Evolutionary conservation across 2,113 vertebrate species (phyloP), one percentile per base, ranked within the genome.

Genomic region (Sylvia atricapilla): DNA sequence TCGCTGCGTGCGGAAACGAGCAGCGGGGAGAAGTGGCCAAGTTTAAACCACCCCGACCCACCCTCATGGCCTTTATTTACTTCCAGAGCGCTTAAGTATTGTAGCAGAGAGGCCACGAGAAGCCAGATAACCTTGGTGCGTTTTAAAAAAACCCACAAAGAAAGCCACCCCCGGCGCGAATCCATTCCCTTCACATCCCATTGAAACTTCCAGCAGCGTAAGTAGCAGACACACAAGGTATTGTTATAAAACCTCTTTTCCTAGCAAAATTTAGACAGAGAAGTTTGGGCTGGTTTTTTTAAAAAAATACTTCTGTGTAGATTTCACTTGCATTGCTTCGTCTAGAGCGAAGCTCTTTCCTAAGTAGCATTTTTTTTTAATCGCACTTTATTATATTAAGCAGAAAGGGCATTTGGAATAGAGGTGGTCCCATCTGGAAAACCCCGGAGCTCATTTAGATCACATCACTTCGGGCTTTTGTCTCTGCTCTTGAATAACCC

Each of bases 381-480:
- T 41, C 28, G 10, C 15, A 3, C 16, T 80, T 74, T 73, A 44
- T 90, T 80, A 83, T 92, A 95, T 53, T 62, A 91, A 87, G 91
- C 91, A 91, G 95, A 94, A 96, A 98, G 37, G 72, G 87, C 93
- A 75, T 93, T 94, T 93, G 56, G 76, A 94, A 97, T 94, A 93
- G 96, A 98, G 94, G 95, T 98, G 98, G 99, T 98, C 99, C 99
- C 99, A 99, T 99, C 99, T 99, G 99, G 98, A 98, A 97, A 98
- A 97, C 95, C 98, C 97, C 96, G 94, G 97, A 98, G 97, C 98
- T 98, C 98, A 99, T 99, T 99, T 99, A 98, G 98, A 98, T 98
- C 98, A 98, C 98, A 98, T 98, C 97, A 98, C 98, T 98, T 97
- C 96, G 97, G 96, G 98, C 98, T 98, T 98, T 99, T 99, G 98